These are phyloP conservation scores for Acleris holmiana DNA, from an alignment of 2,888 invertebrate species.

Conservation along the genomic window DNA sequence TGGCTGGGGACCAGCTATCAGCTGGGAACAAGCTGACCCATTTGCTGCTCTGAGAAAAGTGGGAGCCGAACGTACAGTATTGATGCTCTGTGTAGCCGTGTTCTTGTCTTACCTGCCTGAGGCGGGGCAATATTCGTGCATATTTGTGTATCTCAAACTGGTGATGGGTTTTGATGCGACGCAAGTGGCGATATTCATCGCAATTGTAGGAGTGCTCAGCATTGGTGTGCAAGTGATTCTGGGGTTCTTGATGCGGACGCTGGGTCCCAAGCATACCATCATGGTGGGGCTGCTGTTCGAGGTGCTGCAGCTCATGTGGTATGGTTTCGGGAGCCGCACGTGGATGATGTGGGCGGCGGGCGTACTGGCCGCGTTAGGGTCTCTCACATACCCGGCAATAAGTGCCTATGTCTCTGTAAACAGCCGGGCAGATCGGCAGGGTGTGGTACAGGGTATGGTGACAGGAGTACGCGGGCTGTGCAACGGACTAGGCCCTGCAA, in stretches of 20 bases:
- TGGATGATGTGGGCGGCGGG: slow-evolving; percentile 99
- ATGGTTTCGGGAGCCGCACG: slow-evolving; percentile 97
- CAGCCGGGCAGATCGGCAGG: slow-evolving; percentile 98
- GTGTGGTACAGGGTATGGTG: slow-evolving; percentile 98
- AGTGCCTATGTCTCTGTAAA: slow-evolving; percentile 99
- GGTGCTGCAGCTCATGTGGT: slow-evolving; percentile 98
- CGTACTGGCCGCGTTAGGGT: slow-evolving; percentile 96
- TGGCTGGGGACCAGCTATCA: slow-evolving; percentile 94
- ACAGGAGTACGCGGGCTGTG: slow-evolving; percentile 99
- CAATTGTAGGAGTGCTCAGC: slow-evolving; percentile 97
- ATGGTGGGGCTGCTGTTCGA: slow-evolving; percentile 98
- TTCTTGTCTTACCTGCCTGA: slow-evolving; percentile 99
- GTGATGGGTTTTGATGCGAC: slow-evolving; percentile 98
- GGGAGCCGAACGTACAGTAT: slow-evolving; percentile 96
- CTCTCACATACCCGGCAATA: slow-evolving; percentile 99
- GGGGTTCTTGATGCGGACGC: slow-evolving; percentile 91
- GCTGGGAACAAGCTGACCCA: slow-evolving; percentile 99
- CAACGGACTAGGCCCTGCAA: slow-evolving; percentile 98
- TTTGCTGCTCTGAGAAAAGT: slow-evolving; percentile 96
- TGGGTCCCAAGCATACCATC: slow-evolving; percentile 98
- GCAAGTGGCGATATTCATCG: slow-evolving; percentile 98
- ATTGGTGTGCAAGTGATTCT: slow-evolving; percentile 96
- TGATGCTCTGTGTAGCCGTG: slow-evolving; percentile 98
- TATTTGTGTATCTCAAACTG: slow-evolving; percentile 99
- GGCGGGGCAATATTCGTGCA: slow-evolving; percentile 99